Base-by-base conservation (phyloP, 2,113 vertebrate genomes). In the Sigmodon hispidus region DNA sequence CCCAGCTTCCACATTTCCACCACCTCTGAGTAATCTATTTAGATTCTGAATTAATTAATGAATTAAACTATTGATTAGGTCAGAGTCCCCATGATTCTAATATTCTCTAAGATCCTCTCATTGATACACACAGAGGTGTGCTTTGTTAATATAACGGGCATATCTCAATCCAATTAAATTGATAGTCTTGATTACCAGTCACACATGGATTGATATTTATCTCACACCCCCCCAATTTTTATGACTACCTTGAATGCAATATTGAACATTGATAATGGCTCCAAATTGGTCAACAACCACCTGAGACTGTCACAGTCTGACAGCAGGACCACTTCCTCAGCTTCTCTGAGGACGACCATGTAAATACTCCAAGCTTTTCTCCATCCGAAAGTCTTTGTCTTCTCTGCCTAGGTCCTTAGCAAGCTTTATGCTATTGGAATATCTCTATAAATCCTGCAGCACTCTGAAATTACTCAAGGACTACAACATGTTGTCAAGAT, bases 401-500 rank as follows among this genome's bases (percentile, higher is more conserved):
- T 48, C 72, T 91, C 77, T 77, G 2, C 52, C 34, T 13, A 75
- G 5, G 50, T 3, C 43, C 22, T 65, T 22, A n/a, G 12, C 48
- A 52, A 22, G 1, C 17, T 88, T 52, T 81, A 50, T 92, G 22
- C 12, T 73, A 1, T 72, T 40, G 81, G n/a, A 65, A 11, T 34
- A 76, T 81, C 65, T 73, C 48, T 75, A 21, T 70, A 75, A 57
- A 50, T 81, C 84, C 90, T 52, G 15, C 4, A 93, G 36, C 22
- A 31, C 9, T 50, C 31, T 91, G 36, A 73, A 55, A 34, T 90
- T 65, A 73, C 87, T 95, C 65, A 91, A 45, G 84, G 45, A 72
- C 75, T 77, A 76, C 24, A 92, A 24, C 61, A 90, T 75, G 57
- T 55, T 90, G 45, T 97, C 69, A 69, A 63, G 91, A 84, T 92